Percentiles rank a stretch among this genome's conserved stretches.
Evolutionary conservation across 2,888 invertebrate species (phyloP).

Genomic region (Micoletzkya japonica): DNA sequence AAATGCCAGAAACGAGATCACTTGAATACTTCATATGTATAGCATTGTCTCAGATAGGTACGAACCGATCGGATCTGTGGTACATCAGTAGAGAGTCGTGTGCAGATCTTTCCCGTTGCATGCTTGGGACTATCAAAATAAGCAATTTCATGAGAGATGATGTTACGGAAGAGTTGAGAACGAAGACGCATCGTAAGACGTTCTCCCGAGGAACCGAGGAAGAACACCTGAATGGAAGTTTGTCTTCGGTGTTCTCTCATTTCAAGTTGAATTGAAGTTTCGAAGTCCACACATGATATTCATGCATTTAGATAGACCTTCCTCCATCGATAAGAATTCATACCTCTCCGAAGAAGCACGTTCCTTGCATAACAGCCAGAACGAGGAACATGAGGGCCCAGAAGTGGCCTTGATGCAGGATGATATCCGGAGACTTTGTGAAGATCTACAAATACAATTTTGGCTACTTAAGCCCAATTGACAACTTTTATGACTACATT

Average conservation of each 20-base stretch:
- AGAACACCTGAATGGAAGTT: constrained; percentile 1
- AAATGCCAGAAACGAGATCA: too few relatives aligned
- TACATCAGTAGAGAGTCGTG: constrained; percentile 66
- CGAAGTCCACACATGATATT: neutral
- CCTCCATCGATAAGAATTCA: constrained; percentile 33
- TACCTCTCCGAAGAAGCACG: constrained; percentile 61
- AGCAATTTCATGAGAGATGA: constrained; percentile 66
- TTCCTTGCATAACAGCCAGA: constrained; percentile 65
- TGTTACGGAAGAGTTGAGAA: constrained; percentile 64
- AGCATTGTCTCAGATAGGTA: too few relatives aligned
- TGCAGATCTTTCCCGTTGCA: constrained; percentile 65
- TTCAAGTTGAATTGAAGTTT: neutral
- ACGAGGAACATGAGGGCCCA: constrained; percentile 66
- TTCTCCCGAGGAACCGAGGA: constrained; percentile 63
- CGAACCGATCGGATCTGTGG: constrained; percentile 64
- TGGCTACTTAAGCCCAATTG: too few relatives aligned
- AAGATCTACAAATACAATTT: constrained; percentile 41
- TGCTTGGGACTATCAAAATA: constrained; percentile 67
- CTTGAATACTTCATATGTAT: too few relatives aligned
- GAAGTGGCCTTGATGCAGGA: constrained; percentile 63
- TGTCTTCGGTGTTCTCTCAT: neutral
- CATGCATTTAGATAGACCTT: neutral
- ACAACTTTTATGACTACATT: too few relatives aligned
- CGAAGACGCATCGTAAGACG: constrained; percentile 65
- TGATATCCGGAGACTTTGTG: constrained; percentile 57